Base-by-base conservation (phyloP, 2,113 vertebrate species). In the Sapajus apella region DNA sequence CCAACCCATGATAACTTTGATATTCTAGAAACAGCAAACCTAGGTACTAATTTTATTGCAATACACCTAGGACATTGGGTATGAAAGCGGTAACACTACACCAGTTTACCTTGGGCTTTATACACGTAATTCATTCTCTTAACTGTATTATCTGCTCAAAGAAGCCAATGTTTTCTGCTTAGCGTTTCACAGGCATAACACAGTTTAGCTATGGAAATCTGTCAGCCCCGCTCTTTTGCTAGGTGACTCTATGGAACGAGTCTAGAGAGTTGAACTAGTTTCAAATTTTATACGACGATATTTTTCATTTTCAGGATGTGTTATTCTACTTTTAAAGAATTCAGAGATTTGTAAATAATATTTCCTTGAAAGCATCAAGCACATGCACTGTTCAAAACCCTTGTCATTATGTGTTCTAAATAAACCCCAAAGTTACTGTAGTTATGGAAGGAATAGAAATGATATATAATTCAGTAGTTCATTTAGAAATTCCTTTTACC, bases 71-170 rank as follows among this genome's bases (percentile, higher is more conserved):
- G 16, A 72, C 35, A 30, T 1, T 23, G 43, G 52, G 1, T 5
- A 12, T 30, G 66, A 45, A 27, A 61, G 9, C 2, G 8, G 5
- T 6, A 7, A 2, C 8, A 5, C 6, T 21, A 2, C 3, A 6
- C 12, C 45, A 25, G 61, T 2, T 79, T 18, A 40, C 23, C 45
- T 11, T 23, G 16, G 32, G 50, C 40, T n/a, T 45, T 16, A 18
- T 2, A 4, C 1, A 5, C 18, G 43, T 37, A 0, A 30, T 27
- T 12, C 12, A 2, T 32, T 25, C 66, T 81, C n/a, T 80, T 27
- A 30, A 68, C 35, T 45, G 1, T 11, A 61, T 23, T 52, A 61
- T 47, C n/a, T 61, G 9, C 40, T 66, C 56, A 45, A 18, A 40
- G 27, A 56, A 37, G 23, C 21, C 79, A 32, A 3, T 11, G 3